Conservation (phyloP, 1,140 invertebrate genomes). For the Brachionus rotundiformis region DNA sequence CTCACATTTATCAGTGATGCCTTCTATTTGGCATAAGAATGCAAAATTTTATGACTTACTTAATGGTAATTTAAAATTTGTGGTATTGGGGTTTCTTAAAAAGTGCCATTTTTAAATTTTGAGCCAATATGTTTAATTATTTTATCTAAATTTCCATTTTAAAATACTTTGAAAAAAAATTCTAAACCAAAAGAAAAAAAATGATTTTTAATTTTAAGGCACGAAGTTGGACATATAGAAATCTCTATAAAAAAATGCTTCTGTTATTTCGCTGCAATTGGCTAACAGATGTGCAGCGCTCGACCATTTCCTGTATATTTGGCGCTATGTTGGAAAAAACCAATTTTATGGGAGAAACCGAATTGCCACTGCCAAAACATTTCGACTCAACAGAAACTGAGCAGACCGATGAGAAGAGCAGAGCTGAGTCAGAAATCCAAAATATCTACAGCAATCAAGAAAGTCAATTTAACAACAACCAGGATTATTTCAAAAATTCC, state of each 20-base stretch:
- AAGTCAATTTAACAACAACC: not conserved
- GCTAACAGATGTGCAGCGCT: constrained; percentile 31
- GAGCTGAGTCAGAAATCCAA: not conserved
- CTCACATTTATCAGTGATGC: no score
- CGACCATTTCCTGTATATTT: not conserved
- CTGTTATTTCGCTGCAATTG: constrained; percentile 27
- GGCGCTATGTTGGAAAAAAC: constrained; percentile 37
- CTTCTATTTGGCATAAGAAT: no score
- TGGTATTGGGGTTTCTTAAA: no score
- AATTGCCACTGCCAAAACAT: constrained; percentile 13
- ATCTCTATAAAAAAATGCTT: constrained; percentile 14
- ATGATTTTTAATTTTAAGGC: not conserved
- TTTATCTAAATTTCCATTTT: no score
- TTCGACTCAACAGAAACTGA: not conserved
- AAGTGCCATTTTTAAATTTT: no score
- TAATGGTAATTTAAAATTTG: no score
- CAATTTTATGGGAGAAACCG: constrained; percentile 29
- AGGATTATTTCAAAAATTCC: not conserved
- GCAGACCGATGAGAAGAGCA: not conserved
- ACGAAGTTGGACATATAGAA: not conserved
- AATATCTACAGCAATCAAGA: not conserved
- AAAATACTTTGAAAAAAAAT: no score
- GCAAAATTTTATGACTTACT: no score
- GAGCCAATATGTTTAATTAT: no score
- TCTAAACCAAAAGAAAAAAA: not conserved